A percentile compares a stretch with the other conserved stretches of the same genome.
phyloP scores from a whole-genome alignment of 2,113 vertebrate genomes.

The Crotalus helleri region DNA sequence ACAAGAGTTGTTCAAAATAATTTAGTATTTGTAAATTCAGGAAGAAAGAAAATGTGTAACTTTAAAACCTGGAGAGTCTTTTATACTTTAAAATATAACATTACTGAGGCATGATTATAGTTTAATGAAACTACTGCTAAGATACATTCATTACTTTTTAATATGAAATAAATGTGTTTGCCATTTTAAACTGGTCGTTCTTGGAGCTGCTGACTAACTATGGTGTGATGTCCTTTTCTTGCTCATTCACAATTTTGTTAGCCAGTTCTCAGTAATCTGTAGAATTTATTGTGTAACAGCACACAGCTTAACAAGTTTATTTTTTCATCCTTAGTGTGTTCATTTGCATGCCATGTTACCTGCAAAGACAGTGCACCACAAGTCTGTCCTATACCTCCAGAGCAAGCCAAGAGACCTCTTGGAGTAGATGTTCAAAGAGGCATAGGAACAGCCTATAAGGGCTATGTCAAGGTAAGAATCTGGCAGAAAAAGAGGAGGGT shows the following conservation, averaged over 20 bases:
- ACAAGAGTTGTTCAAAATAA: background rate
- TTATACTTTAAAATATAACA: background rate
- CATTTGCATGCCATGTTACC: slow-evolving; percentile 91
- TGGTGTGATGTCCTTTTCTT: background rate
- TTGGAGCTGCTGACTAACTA: background rate
- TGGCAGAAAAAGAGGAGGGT: background rate
- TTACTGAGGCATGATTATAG: background rate
- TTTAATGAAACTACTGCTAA: background rate
- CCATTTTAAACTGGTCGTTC: background rate
- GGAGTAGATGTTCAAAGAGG: slow-evolving; percentile 95
- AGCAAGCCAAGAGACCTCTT: slow-evolving; percentile 92
- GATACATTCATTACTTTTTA: background rate
- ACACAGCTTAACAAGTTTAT: slow-evolving; percentile 37
- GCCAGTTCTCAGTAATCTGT: slow-evolving; percentile 15
- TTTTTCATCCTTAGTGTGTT: slow-evolving; percentile 80
- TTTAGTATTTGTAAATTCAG: background rate
- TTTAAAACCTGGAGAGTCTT: background rate
- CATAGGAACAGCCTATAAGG: slow-evolving; percentile 96
- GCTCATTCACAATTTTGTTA: slow-evolving; percentile 3
- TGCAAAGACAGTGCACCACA: slow-evolving; percentile 92
- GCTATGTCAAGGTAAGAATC: slow-evolving; percentile 88
- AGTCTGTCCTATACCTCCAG: slow-evolving; percentile 91
- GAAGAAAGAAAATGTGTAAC: background rate
- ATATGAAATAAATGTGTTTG: background rate
- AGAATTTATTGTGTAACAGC: background rate